phyloP scores from a whole-genome alignment of 1,140 invertebrate genomes.

The Harpegnathos saltator region DNA sequence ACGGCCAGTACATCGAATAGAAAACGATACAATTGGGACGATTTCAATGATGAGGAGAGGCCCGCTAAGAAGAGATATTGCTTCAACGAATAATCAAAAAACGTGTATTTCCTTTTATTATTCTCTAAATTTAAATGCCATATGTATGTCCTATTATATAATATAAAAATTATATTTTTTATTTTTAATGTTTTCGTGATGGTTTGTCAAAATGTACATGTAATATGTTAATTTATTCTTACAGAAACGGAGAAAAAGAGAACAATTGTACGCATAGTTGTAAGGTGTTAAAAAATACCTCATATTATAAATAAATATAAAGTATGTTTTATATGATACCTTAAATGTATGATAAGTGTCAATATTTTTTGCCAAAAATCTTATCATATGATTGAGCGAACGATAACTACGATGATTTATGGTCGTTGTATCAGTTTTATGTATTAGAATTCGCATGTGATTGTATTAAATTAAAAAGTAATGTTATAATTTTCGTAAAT shows the following conservation, averaged over 20 bases:
- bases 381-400: too few relatives aligned
- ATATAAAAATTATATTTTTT: not conserved
- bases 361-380: too few relatives aligned
- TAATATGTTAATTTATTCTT: slow-evolving; percentile 6
- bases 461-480: too few relatives aligned
- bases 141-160: not conserved
- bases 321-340: not conserved
- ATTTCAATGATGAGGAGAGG: slow-evolving; percentile 5
- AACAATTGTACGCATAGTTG: not conserved
- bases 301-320: not conserved
- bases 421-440: too few relatives aligned
- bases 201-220: not conserved
- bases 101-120: not conserved
- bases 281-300: slow-evolving; percentile 2
- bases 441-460: too few relatives aligned
- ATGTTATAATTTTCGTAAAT: too few relatives aligned
- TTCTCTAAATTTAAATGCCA: not conserved
- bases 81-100: not conserved
- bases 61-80: slow-evolving; percentile 14
- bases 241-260: not conserved
- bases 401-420: too few relatives aligned
- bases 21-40: slow-evolving; percentile 27
- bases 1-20: not conserved
- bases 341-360: too few relatives aligned
- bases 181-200: not conserved